A percentile compares a stretch with the other conserved stretches of the same genome.
These are phyloP conservation scores for Dipodomys spectabilis DNA, from an alignment of 2,113 vertebrate genomes.

Conservation along the genomic window DNA sequence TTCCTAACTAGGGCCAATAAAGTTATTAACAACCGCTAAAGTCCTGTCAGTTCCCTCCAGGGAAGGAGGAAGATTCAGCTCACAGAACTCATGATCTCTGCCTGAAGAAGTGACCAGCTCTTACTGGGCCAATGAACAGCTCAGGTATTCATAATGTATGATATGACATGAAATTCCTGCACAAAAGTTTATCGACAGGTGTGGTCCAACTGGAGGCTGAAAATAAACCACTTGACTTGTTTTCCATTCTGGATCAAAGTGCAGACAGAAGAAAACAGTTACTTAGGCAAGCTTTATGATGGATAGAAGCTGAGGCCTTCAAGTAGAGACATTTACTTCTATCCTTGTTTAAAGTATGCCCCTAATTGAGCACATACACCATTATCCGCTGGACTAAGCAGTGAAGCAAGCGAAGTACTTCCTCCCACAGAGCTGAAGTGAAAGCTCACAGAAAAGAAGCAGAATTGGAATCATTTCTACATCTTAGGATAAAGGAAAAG, in stretches of 20 bases:
- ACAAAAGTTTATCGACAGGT: background rate
- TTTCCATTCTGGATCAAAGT: background rate
- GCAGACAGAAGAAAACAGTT: background rate
- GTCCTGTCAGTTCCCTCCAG: background rate
- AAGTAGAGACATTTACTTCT: background rate
- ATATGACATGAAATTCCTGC: background rate
- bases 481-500: background rate
- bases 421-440: background rate
- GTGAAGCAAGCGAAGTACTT: background rate
- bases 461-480: background rate
- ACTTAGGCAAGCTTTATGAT: background rate
- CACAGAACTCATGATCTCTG: background rate
- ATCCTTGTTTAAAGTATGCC: background rate
- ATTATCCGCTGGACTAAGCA: background rate
- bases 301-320: background rate
- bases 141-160: background rate
- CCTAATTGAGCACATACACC: background rate
- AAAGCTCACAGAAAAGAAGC: background rate
- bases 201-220: background rate
- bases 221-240: background rate
- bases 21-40: slow-evolving; percentile 17
- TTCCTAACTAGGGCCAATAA: background rate
- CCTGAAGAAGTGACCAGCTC: background rate
- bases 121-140: background rate
- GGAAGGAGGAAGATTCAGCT: background rate